Base-by-base conservation (phyloP, 23 tunicate genomes). In the Trididemnum nubilum region DNA sequence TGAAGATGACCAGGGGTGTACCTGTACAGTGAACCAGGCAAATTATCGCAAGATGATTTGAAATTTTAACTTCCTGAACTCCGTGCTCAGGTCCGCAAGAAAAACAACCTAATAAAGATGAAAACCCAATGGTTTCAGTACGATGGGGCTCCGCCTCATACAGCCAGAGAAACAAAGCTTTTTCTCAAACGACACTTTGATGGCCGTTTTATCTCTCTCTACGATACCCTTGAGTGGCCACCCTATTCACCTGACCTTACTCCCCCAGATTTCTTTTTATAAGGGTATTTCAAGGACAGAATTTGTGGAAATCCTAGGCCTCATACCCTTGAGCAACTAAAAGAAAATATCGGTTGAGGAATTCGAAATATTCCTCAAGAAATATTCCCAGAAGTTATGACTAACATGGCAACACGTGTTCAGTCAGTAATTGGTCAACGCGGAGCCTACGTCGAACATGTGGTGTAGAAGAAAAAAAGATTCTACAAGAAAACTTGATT, bases 71-170 rank as follows among this genome's bases (percentile, higher is more conserved):
- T 69, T 15, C 74, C 74, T 32, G n/a, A 69, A 24, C 59, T 73
- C 26, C 59, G 61, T 73, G 33, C 29, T 38, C 79, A 73, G 59
- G 79, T 59, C 31, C 79, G 79, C 21, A 73, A 29, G 35, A 25
- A 34, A 22, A 73, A 73, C 79, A 73, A 73, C 61, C 12, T 37
- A 26, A 73, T 73, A 7, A 29, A 40, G 59, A 39, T 73, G 59
- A 39, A 25, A 40, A 73, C 61, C 58, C 79, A 73, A 26, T 73
- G 79, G 79, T 73, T 73, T 49, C 79, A 39, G 31, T 59, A 73
- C 37, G 74, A 73, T 73, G 79, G 60, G 19, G 29, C 79, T 21
- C 79, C 79, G 25, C 79, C 61, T 21, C 61, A 73, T 25, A 73
- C 79, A 37, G 79, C 79, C 58, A 73, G 59, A 49, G 79, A 37